Evolutionary conservation across 2,113 vertebrate species (phyloP), one percentile per base, ranked within the genome.

Genomic region (Melanotaenia duboulayi): DNA sequence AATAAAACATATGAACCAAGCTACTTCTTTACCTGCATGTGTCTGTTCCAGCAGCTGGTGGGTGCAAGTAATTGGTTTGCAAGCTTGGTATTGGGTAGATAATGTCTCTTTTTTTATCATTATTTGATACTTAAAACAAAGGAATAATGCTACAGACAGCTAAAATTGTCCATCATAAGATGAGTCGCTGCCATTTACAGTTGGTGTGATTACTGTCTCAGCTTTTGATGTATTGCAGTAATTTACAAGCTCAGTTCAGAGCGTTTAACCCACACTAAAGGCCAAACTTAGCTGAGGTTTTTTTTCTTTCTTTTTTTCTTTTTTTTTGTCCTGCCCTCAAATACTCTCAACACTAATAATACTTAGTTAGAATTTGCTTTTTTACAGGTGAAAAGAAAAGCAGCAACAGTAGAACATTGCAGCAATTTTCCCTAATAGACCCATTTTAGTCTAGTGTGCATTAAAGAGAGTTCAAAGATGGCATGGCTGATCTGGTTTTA

Each of bases 381-480:
- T 80, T 83, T 39, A n/a, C 50, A 71, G 54, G 70, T 55, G 50
- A 74, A 23, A 46, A 57, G 78, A 76, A 80, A 73, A 78, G 76
- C 65, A 65, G 81, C 49, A 67, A 84, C 88, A 86, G 82, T 58
- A 78, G 89, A 57, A 76, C 81, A 85, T 81, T 86, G 83, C 69
- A 59, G 78, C 80, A 83, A 89, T 87, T 80, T 82, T 84, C 72
- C 58, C 72, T 66, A 88, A 88, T 80, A 83, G 80, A 73, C 44
- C 81, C 42, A 89, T 89, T 88, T 87, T 57, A 68, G 40, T 59
- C 67, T 59, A 57, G 56, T 52, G 74, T 79, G 80, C 67, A 71
- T 80, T 77, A 71, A 74, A 76, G 74, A 63, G 58, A 55, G 64
- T 63, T 71, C 50, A 72, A 50, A 13, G 71, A 75, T 51, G 61